These are phyloP conservation scores for Leptobrachium ailaonicum DNA, from an alignment of 2,113 vertebrate genomes.

Conservation along the genomic window DNA sequence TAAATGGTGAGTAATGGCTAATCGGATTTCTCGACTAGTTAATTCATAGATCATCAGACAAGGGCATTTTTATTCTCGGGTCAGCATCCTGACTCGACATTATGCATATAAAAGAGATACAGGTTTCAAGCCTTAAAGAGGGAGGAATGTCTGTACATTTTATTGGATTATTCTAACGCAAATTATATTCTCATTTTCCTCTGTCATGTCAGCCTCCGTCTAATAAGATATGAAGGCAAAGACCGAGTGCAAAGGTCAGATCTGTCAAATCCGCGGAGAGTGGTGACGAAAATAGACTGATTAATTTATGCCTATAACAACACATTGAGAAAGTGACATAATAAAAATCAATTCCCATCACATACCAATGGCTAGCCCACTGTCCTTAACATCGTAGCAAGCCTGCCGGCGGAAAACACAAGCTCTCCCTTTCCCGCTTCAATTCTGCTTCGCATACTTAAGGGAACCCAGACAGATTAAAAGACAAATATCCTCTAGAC, in stretches of 20 bases:
- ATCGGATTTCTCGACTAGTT: no score
- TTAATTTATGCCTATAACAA: constrained; percentile 14
- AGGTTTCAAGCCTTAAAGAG: background rate
- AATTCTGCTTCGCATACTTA: background rate
- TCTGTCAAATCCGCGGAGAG: constrained; percentile 14
- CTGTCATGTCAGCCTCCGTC: constrained; percentile 7
- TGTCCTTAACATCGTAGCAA: background rate
- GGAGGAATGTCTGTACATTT: background rate
- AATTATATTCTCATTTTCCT: background rate
- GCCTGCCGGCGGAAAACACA: background rate
- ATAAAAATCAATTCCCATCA: constrained; percentile 1
- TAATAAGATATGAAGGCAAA: constrained; percentile 6
- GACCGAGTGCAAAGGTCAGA: constrained; percentile 22
- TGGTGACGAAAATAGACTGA: background rate
- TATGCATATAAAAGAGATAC: background rate
- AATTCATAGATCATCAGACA: no score
- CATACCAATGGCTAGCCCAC: background rate
- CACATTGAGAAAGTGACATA: constrained; percentile 16
- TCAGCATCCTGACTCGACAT: background rate
- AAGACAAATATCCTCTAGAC: constrained; percentile 6
- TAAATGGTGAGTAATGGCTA: no score
- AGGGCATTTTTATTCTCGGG: no score
- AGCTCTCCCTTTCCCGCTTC: background rate
- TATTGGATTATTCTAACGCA: background rate
- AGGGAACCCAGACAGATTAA: background rate